phyloP scores from a whole-genome alignment of 2,113 vertebrate genomes.

The Tragelaphus imberbis region DNA sequence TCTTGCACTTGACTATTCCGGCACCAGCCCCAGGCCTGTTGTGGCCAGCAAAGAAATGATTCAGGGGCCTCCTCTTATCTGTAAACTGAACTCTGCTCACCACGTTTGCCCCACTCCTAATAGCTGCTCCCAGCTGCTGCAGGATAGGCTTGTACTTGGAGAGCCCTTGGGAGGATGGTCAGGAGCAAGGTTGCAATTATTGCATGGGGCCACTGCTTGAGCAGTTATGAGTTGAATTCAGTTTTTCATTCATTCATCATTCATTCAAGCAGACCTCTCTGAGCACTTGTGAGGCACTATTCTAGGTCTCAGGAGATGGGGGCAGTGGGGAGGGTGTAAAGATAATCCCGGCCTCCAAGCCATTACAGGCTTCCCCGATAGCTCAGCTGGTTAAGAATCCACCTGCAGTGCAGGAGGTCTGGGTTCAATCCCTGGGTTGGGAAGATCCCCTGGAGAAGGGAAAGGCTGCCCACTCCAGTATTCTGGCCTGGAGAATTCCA shows the following conservation, averaged over 20 bases:
- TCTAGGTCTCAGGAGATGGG: background rate
- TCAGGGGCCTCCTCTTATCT: background rate
- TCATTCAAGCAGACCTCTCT: background rate
- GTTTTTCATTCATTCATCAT: background rate
- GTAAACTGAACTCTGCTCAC: background rate
- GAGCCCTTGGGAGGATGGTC: background rate
- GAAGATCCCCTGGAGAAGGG: background rate
- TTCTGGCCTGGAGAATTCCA: background rate
- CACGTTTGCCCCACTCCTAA: background rate
- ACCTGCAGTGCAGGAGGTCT: background rate
- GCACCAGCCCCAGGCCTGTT: background rate
- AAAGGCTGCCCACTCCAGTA: background rate
- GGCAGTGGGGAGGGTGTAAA: background rate
- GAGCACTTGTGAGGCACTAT: background rate
- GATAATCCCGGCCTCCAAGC: background rate
- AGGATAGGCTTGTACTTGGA: background rate
- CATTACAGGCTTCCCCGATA: background rate
- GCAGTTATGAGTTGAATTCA: background rate
- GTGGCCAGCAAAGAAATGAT: background rate
- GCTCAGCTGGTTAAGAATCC: background rate
- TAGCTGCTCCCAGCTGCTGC: background rate
- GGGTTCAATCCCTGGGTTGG: background rate
- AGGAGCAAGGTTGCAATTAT: accelerated
- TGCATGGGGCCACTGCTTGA: background rate
- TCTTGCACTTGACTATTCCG: background rate